Percentiles rank a stretch among this genome's conserved stretches.
Evolutionary conservation across 2,797 vertebrate species (phyloP).

Genomic region (Dallia pectoralis): DNA sequence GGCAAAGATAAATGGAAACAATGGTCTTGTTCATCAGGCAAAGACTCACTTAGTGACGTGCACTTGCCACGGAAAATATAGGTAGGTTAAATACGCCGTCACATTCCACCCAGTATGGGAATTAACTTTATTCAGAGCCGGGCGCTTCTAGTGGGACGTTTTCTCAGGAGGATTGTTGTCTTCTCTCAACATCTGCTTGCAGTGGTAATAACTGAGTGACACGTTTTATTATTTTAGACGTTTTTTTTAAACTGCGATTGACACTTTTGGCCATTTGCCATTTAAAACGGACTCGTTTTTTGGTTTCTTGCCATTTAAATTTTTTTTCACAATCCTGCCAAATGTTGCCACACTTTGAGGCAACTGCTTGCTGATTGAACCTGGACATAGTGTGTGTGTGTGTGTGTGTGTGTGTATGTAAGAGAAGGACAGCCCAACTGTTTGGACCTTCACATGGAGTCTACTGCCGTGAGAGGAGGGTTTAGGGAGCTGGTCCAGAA

Average conservation of each 20-base stretch:
- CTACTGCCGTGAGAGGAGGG: slow-evolving; percentile 34
- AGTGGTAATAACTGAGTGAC: not conserved
- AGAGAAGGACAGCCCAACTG: not conserved
- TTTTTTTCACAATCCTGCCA: not conserved
- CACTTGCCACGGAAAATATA: slow-evolving; percentile 48
- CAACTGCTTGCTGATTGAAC: not conserved
- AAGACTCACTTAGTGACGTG: slow-evolving; percentile 12
- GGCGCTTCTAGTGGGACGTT: not conserved
- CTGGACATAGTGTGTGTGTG: not conserved
- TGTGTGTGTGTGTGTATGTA: not conserved
- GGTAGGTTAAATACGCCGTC: slow-evolving; percentile 72
- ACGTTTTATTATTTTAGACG: not conserved
- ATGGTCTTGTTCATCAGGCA: slow-evolving; percentile 44
- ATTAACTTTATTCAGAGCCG: slow-evolving; percentile 7
- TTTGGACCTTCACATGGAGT: slow-evolving; percentile 13
- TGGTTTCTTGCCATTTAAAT: too few species aligned
- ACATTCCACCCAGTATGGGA: not conserved
- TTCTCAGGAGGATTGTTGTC: not conserved
- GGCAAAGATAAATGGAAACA: slow-evolving; percentile 54
- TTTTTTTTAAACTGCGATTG: too few species aligned
- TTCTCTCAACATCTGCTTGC: not conserved
- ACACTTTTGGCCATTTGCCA: too few species aligned
- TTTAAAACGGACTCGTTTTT: too few species aligned
- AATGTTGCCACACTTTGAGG: not conserved
- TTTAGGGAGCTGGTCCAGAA: slow-evolving; percentile 70